Percentiles rank a stretch among this genome's conserved stretches.
Conservation (phyloP, 2,113 vertebrate genomes). For the Nanorana parkeri region DNA sequence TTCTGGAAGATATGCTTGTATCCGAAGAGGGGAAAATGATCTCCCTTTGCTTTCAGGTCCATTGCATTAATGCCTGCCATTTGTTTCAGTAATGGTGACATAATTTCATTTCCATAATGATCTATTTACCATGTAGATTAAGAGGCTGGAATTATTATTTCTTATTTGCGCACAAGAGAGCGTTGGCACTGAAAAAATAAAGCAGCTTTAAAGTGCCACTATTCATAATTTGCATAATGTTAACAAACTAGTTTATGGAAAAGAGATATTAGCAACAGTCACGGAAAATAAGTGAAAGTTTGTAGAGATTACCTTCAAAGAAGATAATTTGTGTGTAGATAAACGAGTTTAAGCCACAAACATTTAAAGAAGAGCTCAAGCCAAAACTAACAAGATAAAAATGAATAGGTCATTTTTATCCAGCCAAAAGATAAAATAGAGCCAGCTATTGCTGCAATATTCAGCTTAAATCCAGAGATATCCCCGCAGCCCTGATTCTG, state of each 20-base stretch:
- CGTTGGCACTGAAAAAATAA: constrained; percentile 15
- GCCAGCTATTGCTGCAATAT: no score
- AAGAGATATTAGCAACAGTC: no score
- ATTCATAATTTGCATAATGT: not conserved
- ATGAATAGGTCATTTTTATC: no score
- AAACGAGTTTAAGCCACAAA: no score
- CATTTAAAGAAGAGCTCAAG: no score
- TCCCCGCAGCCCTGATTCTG: no score
- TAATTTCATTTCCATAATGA: constrained; percentile 44
- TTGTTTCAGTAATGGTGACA: constrained; percentile 41
- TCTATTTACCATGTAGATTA: constrained; percentile 49
- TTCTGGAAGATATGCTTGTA: not conserved
- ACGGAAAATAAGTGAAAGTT: no score
- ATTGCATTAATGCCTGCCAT: constrained; percentile 41
- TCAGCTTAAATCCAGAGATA: no score
- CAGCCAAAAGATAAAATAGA: no score
- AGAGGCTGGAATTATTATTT: not conserved
- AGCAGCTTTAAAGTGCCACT: not conserved
- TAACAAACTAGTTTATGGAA: not conserved
- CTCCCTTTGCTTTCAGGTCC: constrained; percentile 19
- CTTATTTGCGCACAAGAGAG: constrained; percentile 9
- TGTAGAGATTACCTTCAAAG: no score
- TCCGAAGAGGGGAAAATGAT: constrained; percentile 5
- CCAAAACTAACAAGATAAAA: no score
- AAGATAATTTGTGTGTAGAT: no score